Base-by-base conservation (phyloP, 2,797 vertebrate species). In the Halcyon smyrnensis region DNA sequence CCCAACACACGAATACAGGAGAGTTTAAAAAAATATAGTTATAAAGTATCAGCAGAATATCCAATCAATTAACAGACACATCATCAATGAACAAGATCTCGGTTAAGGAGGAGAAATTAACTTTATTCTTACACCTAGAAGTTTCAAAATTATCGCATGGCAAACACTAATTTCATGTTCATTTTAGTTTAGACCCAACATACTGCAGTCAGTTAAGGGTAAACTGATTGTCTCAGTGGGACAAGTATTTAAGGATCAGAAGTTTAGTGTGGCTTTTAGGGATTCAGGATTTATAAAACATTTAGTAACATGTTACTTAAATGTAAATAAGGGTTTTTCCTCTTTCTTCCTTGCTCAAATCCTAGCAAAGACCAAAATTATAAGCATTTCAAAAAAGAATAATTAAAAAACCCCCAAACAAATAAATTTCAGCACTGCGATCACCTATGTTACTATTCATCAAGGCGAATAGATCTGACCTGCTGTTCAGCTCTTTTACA, bases 391-490 rank as follows among this genome's bases (percentile, higher is more conserved):
- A 75, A 84, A 89, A 53, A 12, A 57, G 3, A 88, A 71, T 41
- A 36, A 43, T 10, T 71, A 21, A 65, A 65, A 83, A 69, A 43
- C 8, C 9, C 57, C 6, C 23, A 51, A 53, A 53, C 46, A 30
- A 30, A 28, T 25, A 37, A 2, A 43, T 62, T 85, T 87, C 45
- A 90, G 53, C 64, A 34, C 19, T 57, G 12, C 10, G 37, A 56
- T 6, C 24, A 67, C 8, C 9, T 34, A 5, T 14, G 48, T 28
- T 20, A 74, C 16, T 53, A 25, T 24, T 74, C 41, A 41, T 21
- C 53, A 46, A 32, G 3, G 8, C 9, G 28, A 67, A 57, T 3
- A 82, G 41, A 56, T 28, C 1, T 0, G 0, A 65, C 10, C 15
- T 41, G 27, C 36, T 67, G 28, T 37, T 62, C 51, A 39, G 28